Evolutionary conservation across 2,797 vertebrate genomes (phyloP).

Genomic region (Hemitrygon akajei): DNA sequence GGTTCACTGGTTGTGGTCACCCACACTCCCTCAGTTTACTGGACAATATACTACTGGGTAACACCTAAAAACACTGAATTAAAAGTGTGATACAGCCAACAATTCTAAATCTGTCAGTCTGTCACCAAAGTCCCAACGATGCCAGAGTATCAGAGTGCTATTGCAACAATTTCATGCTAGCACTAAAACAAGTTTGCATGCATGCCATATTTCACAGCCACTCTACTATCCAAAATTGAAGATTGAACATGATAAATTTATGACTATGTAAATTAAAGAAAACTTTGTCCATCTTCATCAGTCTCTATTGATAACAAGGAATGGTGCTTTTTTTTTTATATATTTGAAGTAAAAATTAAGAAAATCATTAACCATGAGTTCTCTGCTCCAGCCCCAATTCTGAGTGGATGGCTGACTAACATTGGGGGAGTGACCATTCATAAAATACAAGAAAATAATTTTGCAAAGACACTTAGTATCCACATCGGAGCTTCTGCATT

Average conservation of each 20-base stretch:
- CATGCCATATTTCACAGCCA: neutral
- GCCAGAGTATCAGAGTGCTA: no score
- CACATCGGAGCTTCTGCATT: no score
- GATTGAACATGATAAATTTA: neutral
- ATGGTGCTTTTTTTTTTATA: neutral
- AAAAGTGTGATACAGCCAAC: no score
- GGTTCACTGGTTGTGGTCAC: no score
- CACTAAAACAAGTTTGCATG: neutral
- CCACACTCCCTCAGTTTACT: no score
- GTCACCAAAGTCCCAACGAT: no score
- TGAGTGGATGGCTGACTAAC: neutral
- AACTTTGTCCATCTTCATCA: neutral
- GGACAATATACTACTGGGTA: no score
- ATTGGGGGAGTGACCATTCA: neutral
- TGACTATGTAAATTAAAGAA: neutral
- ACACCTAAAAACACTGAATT: no score
- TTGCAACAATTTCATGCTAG: neutral
- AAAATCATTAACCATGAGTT: neutral
- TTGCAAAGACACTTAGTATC: no score
- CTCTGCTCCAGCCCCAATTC: no score
- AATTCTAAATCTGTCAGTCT: no score
- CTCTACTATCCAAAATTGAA: neutral
- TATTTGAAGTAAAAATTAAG: neutral
- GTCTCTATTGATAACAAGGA: neutral
- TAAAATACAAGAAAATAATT: neutral